Evolutionary conservation across 2,113 vertebrate species (phyloP).

Genomic region (Myotis yumanensis): DNA sequence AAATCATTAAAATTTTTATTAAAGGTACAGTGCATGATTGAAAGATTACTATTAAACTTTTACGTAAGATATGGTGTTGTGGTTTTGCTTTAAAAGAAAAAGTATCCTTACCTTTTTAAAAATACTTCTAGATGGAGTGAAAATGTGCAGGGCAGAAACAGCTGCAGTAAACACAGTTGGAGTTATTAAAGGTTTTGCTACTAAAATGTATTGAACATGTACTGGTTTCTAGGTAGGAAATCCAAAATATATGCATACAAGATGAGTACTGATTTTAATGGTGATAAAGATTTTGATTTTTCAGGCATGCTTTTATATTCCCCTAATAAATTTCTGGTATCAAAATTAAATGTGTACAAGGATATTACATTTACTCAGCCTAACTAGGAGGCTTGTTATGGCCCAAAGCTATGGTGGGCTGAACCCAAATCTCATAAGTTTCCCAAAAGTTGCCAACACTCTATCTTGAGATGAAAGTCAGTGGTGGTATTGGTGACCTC

Average conservation of each 20-base stretch:
- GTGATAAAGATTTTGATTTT: not conserved
- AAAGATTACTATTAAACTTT: not conserved
- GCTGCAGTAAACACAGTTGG: not conserved
- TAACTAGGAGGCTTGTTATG: rapidly evolving
- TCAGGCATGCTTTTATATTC: not conserved
- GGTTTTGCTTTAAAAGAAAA: not conserved
- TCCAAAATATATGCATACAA: not conserved
- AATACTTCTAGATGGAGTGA: not conserved
- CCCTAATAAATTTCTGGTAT: not conserved
- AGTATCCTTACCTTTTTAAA: not conserved
- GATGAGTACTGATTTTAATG: not conserved
- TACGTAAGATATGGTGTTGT: not conserved
- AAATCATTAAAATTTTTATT: conserved; percentile 3
- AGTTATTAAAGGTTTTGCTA: not conserved
- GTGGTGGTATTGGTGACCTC: not conserved
- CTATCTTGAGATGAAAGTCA: not conserved
- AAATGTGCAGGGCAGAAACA: not conserved
- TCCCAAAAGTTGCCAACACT: not conserved
- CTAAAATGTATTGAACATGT: not conserved
- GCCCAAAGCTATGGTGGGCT: not conserved
- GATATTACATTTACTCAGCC: too few relatives aligned
- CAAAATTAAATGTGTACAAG: not conserved
- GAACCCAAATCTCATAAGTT: not conserved
- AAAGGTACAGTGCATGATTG: not conserved
- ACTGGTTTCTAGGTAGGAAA: not conserved